These are phyloP conservation scores for Orchesella flavescens DNA, from an alignment of 2,888 invertebrate genomes.

Conservation along the genomic window DNA sequence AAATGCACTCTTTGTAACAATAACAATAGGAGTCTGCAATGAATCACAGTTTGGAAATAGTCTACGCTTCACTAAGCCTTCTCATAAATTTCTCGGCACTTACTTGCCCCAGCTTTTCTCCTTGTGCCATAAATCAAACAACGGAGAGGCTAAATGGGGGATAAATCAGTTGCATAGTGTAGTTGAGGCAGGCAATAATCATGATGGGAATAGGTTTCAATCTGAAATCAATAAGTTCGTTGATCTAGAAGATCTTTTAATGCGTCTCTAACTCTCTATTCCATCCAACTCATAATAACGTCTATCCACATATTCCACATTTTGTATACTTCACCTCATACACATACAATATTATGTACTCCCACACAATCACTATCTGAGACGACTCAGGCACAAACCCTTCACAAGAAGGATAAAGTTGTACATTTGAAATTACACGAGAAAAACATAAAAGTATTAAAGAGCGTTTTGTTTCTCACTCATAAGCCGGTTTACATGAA, in stretches of 20 bases:
- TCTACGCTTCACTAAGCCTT: constrained; percentile 38
- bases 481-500: no score
- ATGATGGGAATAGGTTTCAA: constrained; percentile 50
- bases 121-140: constrained; percentile 39
- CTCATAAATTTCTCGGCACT: constrained; percentile 41
- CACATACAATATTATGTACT: neutral
- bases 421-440: no score
- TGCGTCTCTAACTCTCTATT: constrained; percentile 11
- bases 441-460: no score
- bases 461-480: no score
- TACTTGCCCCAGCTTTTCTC: constrained; percentile 14
- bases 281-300: neutral
- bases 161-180: constrained; percentile 40
- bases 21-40: constrained; percentile 43
- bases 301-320: neutral
- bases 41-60: constrained; percentile 45
- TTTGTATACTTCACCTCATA: neutral
- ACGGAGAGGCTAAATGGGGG: constrained; percentile 43
- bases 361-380: no score
- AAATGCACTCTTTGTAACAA: constrained; percentile 19
- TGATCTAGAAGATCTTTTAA: constrained; percentile 50
- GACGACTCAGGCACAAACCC: no score
- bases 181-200: constrained; percentile 40
- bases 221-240: constrained; percentile 56
- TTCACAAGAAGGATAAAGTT: no score